Evolutionary conservation across 2,888 invertebrate genomes (phyloP).

Genomic region (Mylabris sibirica): DNA sequence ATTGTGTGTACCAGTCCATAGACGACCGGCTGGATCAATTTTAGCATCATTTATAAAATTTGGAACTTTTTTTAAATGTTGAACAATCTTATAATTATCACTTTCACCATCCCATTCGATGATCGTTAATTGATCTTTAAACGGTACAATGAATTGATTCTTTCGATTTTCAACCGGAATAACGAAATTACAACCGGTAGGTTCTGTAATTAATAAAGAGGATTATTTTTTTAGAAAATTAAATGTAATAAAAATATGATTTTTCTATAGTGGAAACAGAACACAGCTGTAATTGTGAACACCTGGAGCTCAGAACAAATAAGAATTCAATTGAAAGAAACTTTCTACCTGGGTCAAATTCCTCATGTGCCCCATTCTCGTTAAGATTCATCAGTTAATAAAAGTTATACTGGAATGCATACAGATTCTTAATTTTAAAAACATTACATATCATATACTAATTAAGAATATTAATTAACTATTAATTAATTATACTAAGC

Average conservation of each 20-base stretch:
- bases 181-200: constrained; percentile 61
- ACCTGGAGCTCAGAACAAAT: no score
- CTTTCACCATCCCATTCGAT: constrained; percentile 70
- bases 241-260: background rate
- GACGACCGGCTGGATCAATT: constrained; percentile 73
- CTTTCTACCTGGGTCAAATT: no score
- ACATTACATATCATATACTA: no score
- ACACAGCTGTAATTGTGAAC: no score
- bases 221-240: background rate
- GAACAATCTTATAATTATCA: constrained; percentile 60
- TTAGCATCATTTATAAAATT: constrained; percentile 80
- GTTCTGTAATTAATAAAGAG: constrained; percentile 40
- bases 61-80: constrained; percentile 57
- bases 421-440: no score
- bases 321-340: no score
- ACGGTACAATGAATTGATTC: constrained; percentile 69
- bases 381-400: no score
- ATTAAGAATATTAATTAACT: no score
- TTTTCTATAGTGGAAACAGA: background rate
- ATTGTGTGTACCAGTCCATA: constrained; percentile 69
- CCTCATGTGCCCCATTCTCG: no score
- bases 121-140: constrained; percentile 65
- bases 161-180: constrained; percentile 68
- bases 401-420: no score
- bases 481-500: no score